Conservation (phyloP, 1,140 invertebrate species). For the Papilio polyxenes region DNA sequence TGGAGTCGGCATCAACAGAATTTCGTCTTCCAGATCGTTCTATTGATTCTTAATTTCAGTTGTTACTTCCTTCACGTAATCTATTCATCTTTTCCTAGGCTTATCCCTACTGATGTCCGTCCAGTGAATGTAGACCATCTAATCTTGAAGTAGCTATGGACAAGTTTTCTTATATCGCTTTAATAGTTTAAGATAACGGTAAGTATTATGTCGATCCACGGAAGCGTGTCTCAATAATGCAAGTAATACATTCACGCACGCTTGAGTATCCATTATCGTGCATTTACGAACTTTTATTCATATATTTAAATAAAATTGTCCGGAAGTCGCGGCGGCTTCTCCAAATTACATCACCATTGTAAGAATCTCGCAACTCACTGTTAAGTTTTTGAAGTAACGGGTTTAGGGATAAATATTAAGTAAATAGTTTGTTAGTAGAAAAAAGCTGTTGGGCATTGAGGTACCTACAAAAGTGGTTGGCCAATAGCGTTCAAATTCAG, state of each 20-base stretch:
- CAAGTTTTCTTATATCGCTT: conserved; percentile 11
- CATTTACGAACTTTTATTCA: conserved; percentile 58
- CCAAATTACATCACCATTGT: conserved; percentile 58
- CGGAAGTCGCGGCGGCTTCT: conserved; percentile 55
- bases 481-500: too few species aligned
- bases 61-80: too few species aligned
- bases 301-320: conserved; percentile 60
- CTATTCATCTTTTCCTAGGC: too few species aligned
- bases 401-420: conserved; percentile 7
- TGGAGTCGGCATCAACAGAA: too few species aligned
- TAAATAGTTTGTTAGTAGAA: conserved; percentile 27
- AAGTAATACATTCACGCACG: conserved; percentile 52
- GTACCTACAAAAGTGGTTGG: too few species aligned
- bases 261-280: conserved; percentile 57
- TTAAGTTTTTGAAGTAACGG: conserved; percentile 44
- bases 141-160: not conserved
- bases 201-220: conserved; percentile 9
- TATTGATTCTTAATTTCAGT: too few species aligned
- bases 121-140: not conserved
- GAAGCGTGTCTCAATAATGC: conserved; percentile 30
- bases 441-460: not conserved
- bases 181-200: not conserved
- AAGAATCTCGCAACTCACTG: conserved; percentile 55
- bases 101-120: too few species aligned
- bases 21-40: too few species aligned